phyloP scores from a whole-genome alignment of 2,888 invertebrate genomes.

The Mimumesa dahlbomi region DNA sequence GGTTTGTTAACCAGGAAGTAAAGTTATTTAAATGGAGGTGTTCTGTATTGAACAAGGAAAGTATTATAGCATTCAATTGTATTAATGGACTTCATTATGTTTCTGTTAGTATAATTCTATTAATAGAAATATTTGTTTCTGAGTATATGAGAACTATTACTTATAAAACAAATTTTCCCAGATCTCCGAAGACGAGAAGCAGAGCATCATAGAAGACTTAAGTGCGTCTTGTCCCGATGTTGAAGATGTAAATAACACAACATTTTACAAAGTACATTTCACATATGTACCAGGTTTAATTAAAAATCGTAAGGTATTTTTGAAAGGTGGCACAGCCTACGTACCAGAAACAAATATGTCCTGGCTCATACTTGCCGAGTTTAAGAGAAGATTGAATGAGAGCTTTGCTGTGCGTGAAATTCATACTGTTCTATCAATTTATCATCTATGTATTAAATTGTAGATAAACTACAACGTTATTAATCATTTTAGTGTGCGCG shows the following conservation, averaged over 20 bases:
- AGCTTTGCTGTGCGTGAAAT: slow-evolving; percentile 85
- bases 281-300: slow-evolving; percentile 92
- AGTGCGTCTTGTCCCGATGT: slow-evolving; percentile 82
- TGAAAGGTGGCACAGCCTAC: slow-evolving; percentile 92
- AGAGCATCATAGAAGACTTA: slow-evolving; percentile 79
- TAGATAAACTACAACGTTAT: neutral
- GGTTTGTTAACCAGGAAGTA: slow-evolving; percentile 94
- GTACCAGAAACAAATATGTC: slow-evolving; percentile 92
- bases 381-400: slow-evolving; percentile 86
- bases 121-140: neutral
- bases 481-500: slow-evolving; percentile 29
- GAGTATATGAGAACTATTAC: neutral
- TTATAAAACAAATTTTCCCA: slow-evolving; percentile 50
- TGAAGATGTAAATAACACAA: slow-evolving; percentile 82
- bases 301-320: slow-evolving; percentile 88
- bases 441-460: too few species aligned
- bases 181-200: slow-evolving; percentile 86
- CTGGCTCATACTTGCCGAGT: slow-evolving; percentile 89
- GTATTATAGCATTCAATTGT: slow-evolving; percentile 85
- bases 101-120: slow-evolving; percentile 76
- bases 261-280: slow-evolving; percentile 92
- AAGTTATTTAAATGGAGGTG: slow-evolving; percentile 93
- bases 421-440: too few species aligned
- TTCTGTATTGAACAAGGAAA: slow-evolving; percentile 83
- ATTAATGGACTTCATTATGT: slow-evolving; percentile 85